A percentile compares a stretch with the other conserved stretches of the same genome.
These are phyloP conservation scores for Pseudococcus longispinus DNA, from an alignment of 2,888 invertebrate genomes.

Conservation along the genomic window DNA sequence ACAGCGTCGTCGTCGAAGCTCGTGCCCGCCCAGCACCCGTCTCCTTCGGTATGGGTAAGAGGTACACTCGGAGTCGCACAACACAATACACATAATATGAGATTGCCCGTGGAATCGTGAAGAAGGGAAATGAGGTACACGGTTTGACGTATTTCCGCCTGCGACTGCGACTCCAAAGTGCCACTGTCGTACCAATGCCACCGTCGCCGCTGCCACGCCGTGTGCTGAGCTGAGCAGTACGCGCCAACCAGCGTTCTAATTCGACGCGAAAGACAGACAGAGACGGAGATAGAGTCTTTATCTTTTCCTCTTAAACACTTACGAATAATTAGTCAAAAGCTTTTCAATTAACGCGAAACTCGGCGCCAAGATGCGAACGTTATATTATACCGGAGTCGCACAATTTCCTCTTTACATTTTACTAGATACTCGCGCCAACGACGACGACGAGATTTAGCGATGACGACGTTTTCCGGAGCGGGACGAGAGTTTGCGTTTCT, in stretches of 20 bases:
- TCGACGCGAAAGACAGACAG: background rate
- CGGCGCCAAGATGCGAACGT: slow-evolving; percentile 7
- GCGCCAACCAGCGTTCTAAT: background rate
- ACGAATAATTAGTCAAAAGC: slow-evolving; percentile 55
- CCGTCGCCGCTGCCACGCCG: too few species aligned
- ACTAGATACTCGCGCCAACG: background rate
- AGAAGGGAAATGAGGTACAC: background rate
- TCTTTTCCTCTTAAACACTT: slow-evolving; percentile 29
- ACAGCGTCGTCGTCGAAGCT: background rate
- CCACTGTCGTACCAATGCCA: background rate
- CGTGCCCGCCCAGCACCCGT: background rate
- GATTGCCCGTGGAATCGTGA: background rate
- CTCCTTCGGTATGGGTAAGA: background rate
- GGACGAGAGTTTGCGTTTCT: background rate
- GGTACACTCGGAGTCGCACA: background rate
- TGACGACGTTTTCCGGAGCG: background rate
- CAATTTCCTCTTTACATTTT: slow-evolving; percentile 18
- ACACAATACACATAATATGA: background rate
- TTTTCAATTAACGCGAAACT: slow-evolving; percentile 52
- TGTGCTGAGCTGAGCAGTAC: background rate
- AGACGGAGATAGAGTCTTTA: background rate
- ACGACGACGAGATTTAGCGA: background rate
- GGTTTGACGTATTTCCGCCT: slow-evolving; percentile 17
- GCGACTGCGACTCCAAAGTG: background rate
- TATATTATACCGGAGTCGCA: slow-evolving; percentile 4